Conservation (phyloP, 2,113 vertebrate species). For the Dendropsophus ebraccatus region DNA sequence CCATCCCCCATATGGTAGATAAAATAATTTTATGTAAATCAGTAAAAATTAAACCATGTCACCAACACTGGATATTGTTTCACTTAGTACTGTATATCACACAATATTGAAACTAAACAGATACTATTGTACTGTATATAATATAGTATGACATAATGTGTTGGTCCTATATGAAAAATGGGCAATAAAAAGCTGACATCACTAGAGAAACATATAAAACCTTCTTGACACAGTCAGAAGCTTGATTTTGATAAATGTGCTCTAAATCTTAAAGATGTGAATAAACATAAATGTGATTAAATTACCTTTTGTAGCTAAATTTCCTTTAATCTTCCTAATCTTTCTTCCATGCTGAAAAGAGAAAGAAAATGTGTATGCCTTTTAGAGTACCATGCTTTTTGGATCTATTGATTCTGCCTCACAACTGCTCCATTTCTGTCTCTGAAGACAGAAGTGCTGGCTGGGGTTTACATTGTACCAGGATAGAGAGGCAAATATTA, state of each 20-base stretch:
- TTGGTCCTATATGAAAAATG: no score
- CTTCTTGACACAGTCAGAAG: background rate
- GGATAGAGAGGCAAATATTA: conserved; percentile 51
- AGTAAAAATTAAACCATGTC: no score
- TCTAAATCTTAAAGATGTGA: background rate
- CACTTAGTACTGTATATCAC: no score
- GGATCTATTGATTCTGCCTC: background rate
- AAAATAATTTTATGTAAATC: no score
- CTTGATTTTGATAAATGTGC: background rate
- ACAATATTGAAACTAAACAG: no score
- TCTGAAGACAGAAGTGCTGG: conserved; percentile 32
- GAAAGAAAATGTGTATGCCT: conserved; percentile 7
- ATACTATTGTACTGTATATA: no score
- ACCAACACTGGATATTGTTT: no score
- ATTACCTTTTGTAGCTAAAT: background rate
- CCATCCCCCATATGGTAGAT: no score
- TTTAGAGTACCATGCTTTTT: conserved; percentile 18
- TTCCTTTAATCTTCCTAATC: conserved; percentile 43
- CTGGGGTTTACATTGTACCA: conserved; percentile 45
- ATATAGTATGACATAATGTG: no score
- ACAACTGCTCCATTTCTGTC: conserved; percentile 39
- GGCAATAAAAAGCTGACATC: background rate
- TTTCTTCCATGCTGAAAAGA: conserved; percentile 19
- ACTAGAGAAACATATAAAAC: background rate
- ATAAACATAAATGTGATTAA: conserved; percentile 11